Conservation (phyloP, 2,113 vertebrate genomes). For the sheep (Ovis aries) region ARS-UI_Ramb_v3.0 NC_056063.1:17599001-17599500, state of each 20-base stretch:
- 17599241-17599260: background rate
- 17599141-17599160: no score
- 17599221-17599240: no score
- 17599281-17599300: no score
- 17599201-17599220: no score
- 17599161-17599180: no score
- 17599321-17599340: background rate
- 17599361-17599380: background rate
- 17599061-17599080: background rate
- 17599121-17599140: background rate
- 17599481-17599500: background rate
- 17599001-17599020: background rate
- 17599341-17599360: background rate
- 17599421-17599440: background rate
- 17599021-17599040: background rate
- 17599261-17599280: background rate
- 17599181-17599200: no score
- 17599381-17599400: background rate
- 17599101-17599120: background rate
- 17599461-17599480: background rate
- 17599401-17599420: background rate
- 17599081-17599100: background rate
- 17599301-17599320: no score
- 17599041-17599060: background rate
- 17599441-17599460: background rate